Percentiles rank a stretch among this genome's conserved stretches.
Evolutionary conservation across 2,888 invertebrate species (phyloP).

Genomic region (Trissolcus brochymenae): DNA sequence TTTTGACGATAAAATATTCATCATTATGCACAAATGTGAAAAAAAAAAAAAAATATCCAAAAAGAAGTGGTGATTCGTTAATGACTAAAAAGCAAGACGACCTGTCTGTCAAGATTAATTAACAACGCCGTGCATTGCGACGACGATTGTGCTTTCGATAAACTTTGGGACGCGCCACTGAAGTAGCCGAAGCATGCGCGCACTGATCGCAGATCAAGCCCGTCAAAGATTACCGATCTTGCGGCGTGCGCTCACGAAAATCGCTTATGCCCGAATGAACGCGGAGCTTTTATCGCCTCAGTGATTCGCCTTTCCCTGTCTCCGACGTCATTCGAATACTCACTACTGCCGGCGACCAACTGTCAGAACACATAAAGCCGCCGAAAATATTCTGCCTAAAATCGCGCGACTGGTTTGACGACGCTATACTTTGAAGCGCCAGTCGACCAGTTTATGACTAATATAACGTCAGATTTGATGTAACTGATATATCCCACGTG

Average conservation of each 20-base stretch:
- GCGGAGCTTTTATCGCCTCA: constrained; percentile 63
- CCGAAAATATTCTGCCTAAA: constrained; percentile 31
- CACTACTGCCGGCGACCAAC: constrained; percentile 46
- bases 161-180: constrained; percentile 60
- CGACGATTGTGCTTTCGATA: constrained; percentile 51
- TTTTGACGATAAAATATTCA: no score
- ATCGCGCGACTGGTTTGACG: constrained; percentile 24
- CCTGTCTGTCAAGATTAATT: constrained; percentile 51
- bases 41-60: not conserved
- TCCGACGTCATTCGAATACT: constrained; percentile 64
- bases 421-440: constrained; percentile 9
- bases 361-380: constrained; percentile 41
- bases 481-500: constrained; percentile 5
- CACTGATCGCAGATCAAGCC: constrained; percentile 53
- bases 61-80: constrained; percentile 22
- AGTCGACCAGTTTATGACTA: constrained; percentile 21
- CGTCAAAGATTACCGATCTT: constrained; percentile 62
- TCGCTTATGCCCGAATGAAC: constrained; percentile 62
- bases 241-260: constrained; percentile 60
- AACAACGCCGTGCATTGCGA: constrained; percentile 47
- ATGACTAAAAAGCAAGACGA: constrained; percentile 42
- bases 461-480: constrained; percentile 10
- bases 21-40: not conserved
- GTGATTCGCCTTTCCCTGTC: constrained; percentile 53
- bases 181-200: constrained; percentile 60